A percentile compares a stretch with the other conserved stretches of the same genome.
Conservation (phyloP, 2,113 vertebrate genomes). For the Osmerus mordax region DNA sequence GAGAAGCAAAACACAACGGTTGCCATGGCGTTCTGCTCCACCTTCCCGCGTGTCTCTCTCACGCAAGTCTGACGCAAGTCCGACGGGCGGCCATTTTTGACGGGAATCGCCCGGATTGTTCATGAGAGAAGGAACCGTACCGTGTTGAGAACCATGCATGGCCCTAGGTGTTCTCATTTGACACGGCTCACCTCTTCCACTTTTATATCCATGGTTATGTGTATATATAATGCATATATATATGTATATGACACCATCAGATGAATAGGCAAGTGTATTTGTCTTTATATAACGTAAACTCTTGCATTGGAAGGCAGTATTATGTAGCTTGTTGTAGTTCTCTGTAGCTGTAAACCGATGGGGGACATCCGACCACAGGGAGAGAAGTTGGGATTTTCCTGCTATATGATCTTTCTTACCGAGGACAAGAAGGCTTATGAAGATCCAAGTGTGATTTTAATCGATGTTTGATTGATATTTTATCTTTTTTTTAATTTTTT, state of each 20-base stretch:
- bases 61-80: background rate
- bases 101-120: conserved; percentile 20
- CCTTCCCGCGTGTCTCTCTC: conserved; percentile 29
- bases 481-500: conserved; percentile 43
- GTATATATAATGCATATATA: conserved; percentile 67
- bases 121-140: conserved; percentile 19
- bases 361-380: conserved; percentile 21
- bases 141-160: conserved; percentile 44
- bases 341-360: conserved; percentile 30
- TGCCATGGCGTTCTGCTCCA: conserved; percentile 47
- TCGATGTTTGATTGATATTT: conserved; percentile 41
- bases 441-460: conserved; percentile 50
- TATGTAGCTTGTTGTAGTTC: conserved; percentile 68
- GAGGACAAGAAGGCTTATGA: conserved; percentile 52
- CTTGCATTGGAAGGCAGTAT: conserved; percentile 66
- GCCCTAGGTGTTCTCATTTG: conserved; percentile 7
- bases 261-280: conserved; percentile 40
- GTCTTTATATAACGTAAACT: conserved; percentile 53
- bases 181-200: conserved; percentile 27
- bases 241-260: conserved; percentile 53
- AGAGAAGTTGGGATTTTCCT: conserved; percentile 45
- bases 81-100: background rate
- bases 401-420: conserved; percentile 57
- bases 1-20: conserved; percentile 16
- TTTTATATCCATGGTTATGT: conserved; percentile 49